Evolutionary conservation across 1,140 invertebrate species (phyloP), one percentile per base, ranked within the genome.

Genomic region (Calephelis virginiensis): DNA sequence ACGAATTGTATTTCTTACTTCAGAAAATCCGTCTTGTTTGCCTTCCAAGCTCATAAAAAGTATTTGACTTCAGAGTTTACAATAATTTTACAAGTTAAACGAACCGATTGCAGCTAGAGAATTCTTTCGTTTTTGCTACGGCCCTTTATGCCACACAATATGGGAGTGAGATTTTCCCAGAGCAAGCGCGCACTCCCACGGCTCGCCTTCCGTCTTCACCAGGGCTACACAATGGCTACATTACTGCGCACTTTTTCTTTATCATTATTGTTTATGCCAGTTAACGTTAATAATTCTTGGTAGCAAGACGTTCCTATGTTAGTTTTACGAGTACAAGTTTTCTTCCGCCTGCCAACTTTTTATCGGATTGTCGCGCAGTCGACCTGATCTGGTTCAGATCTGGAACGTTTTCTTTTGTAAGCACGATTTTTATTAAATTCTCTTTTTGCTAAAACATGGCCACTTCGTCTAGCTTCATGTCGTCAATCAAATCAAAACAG

Each of bases 161-260:
- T 67, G 66, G 63, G 75, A 81, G 71, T 74, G 71, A 78, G 76
- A 83, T 82, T 82, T 89, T 88, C 83, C 82, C 85, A 59, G 86
- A 77, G 80, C 28, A 72, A 62, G 77, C 67, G 75, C 77, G 71
- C 72, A 73, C 78, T 86, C 88, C 80, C 86, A 85, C 87, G 85
- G 53, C 53, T 64, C 68, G 75, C 73, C 83, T 83, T 83, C 81
- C 79, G 75, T 76, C 81, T 80, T 74, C 70, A 75, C 71, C 70
- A 71, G 75, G 75, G 73, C 78, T 76, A 75, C 73, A 89, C 85
- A 90, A 89, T 89, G 77, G 85, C 77, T 77, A 79, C 76, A 76
- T 82, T 82, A 81, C 78, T 79, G 80, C 72, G 76, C 73, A 80
- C 80, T 86, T 88, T 90, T 89, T 89, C 75, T 78, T 67, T 71